Evolutionary conservation across 2,797 vertebrate genomes (phyloP).

Genomic region (Mormyrus hasselquistii): DNA sequence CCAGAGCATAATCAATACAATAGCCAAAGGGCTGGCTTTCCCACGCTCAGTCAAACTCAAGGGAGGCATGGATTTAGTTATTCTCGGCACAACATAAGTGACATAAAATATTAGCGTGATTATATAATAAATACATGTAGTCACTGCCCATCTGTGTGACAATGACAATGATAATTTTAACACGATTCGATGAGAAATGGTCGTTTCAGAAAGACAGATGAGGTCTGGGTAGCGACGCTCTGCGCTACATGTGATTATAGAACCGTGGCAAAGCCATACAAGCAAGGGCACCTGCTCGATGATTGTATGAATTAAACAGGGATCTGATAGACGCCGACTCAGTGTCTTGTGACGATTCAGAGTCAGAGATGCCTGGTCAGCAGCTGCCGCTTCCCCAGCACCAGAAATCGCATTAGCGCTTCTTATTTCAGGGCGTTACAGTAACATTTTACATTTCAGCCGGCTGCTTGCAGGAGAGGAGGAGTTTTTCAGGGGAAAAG

Average conservation of each 20-base stretch:
- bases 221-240: background rate
- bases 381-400: background rate
- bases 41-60: background rate
- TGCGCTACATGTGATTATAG: background rate
- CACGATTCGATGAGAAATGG: background rate
- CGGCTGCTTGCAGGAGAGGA: background rate
- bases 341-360: background rate
- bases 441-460: constrained; percentile 10
- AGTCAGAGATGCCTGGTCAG: background rate
- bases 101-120: background rate
- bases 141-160: background rate
- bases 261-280: background rate
- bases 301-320: background rate
- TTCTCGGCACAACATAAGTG: background rate
- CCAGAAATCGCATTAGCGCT: background rate
- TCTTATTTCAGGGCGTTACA: background rate
- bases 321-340: background rate
- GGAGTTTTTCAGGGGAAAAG: background rate
- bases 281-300: background rate
- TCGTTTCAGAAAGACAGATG: background rate
- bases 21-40: background rate
- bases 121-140: background rate
- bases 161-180: background rate
- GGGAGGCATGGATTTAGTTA: background rate
- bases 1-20: background rate